These are phyloP conservation scores for Chrysopilus asiliformis DNA, from an alignment of 2,888 invertebrate genomes.

Conservation along the genomic window DNA sequence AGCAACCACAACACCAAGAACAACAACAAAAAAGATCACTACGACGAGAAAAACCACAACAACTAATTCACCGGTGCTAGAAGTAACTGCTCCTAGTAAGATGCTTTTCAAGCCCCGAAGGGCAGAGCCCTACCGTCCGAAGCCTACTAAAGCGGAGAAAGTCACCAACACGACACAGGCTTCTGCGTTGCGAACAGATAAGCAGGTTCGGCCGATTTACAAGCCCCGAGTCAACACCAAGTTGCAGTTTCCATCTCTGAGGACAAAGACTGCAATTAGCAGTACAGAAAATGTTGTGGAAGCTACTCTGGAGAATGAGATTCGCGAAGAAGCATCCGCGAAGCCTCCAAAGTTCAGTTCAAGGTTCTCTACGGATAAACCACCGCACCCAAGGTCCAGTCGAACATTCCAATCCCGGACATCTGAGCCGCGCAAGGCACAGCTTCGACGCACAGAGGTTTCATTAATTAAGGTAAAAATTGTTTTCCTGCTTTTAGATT, in stretches of 20 bases:
- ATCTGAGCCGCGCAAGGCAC: too few relatives aligned
- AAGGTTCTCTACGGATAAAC: conserved; percentile 9
- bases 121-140: conserved; percentile 16
- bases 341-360: conserved; percentile 12
- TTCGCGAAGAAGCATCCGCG: conserved; percentile 10
- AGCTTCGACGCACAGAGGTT: too few relatives aligned
- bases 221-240: conserved; percentile 14
- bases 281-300: conserved; percentile 14
- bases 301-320: conserved; percentile 12
- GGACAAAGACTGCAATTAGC: conserved; percentile 8
- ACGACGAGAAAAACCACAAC: conserved; percentile 4
- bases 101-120: conserved; percentile 15
- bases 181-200: conserved; percentile 10
- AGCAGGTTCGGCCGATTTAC: conserved; percentile 7
- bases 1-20: conserved; percentile 1
- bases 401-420: too few relatives aligned
- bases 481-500: not conserved
- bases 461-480: too few relatives aligned
- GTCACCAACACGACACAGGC: conserved; percentile 10
- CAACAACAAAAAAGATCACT: conserved; percentile 1
- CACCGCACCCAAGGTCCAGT: too few relatives aligned
- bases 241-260: conserved; percentile 15
- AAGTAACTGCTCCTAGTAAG: conserved; percentile 9
- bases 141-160: conserved; percentile 13
- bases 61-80: not conserved